Base-by-base conservation (phyloP, 1,140 invertebrate genomes). In the Vanessa tameamea region DNA sequence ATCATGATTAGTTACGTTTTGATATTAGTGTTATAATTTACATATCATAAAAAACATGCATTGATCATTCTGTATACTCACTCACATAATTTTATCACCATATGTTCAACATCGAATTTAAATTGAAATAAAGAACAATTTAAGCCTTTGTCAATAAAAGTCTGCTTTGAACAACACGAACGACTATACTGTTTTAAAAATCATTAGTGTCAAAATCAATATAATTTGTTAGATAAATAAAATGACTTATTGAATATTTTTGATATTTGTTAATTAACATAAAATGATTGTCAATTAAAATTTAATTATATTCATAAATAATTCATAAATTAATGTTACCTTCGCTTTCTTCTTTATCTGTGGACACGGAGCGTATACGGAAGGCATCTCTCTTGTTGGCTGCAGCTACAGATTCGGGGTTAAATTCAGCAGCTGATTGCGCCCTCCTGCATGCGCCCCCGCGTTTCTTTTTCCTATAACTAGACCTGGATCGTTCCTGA, bases 401-500 rank as follows among this genome's bases (percentile, higher is more conserved):
- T 0, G 95, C 94, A 7, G 94, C 94, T 69, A 96, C 93, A 6
- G 94, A 94, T 55, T 94, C 94, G 23, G 95, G 94, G 82, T 96
- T 95, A 50, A 96, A 93, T 80, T 97, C 96, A 5, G 95, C 95
- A 7, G 95, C 96, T 69, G 96, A 96, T 80, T 96, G 96, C 11
- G 96, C 95, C 47, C 96, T 93, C 13, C 95, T 89, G 73, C 94
- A 94, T 0, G 93, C 88, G 1, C 91, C 93, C 13, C 92, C 93
- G 72, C 93, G 93, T 80, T 94, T 94, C 77, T 93, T 94, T 76
- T 93, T 93, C 79, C 92, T 92, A 26, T 92, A 91, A 77, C 94
- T 94, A 5, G 94, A 94, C 48, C 94, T 93, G 4, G 95, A 93
- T 1, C 95, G 92, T 53, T 95, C 95, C 81, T 96, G 95, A 79